These are phyloP conservation scores for Pammene aurita DNA, from an alignment of 2,888 invertebrate species.

Conservation along the genomic window DNA sequence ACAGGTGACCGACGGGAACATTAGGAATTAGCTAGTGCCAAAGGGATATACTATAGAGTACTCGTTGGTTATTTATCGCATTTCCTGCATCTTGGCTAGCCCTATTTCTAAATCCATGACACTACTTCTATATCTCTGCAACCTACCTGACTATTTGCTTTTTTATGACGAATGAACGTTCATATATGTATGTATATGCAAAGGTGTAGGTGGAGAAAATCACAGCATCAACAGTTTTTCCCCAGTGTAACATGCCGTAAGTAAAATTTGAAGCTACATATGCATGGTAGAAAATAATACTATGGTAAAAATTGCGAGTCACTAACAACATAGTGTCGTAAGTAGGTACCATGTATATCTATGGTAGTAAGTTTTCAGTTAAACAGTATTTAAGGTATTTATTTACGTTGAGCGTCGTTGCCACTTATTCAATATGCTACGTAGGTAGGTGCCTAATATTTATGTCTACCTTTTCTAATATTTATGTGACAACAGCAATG, in stretches of 20 bases:
- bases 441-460: background rate
- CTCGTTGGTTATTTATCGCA: conserved; percentile 1
- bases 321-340: no score
- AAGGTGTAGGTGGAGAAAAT: no score
- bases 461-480: conserved; percentile 1
- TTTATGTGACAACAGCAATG: conserved; percentile 19
- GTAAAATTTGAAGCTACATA: background rate
- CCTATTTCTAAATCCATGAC: background rate
- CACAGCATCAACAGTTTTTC: background rate
- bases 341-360: no score
- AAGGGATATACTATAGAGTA: background rate
- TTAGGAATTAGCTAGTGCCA: conserved; percentile 10
- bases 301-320: no score
- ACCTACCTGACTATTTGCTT: no score
- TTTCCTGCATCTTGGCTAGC: background rate
- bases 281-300: background rate
- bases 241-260: background rate
- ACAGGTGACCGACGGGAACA: conserved; percentile 2
- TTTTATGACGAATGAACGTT: no score
- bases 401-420: no score
- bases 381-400: no score
- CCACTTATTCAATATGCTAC: no score
- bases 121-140: no score
- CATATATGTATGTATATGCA: background rate
- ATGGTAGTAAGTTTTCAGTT: no score